Evolutionary conservation across 53 echinoderm and acorn worm species (phyloP), one percentile per base, ranked within the genome.

Genomic region (Paracentrotus lividus): DNA sequence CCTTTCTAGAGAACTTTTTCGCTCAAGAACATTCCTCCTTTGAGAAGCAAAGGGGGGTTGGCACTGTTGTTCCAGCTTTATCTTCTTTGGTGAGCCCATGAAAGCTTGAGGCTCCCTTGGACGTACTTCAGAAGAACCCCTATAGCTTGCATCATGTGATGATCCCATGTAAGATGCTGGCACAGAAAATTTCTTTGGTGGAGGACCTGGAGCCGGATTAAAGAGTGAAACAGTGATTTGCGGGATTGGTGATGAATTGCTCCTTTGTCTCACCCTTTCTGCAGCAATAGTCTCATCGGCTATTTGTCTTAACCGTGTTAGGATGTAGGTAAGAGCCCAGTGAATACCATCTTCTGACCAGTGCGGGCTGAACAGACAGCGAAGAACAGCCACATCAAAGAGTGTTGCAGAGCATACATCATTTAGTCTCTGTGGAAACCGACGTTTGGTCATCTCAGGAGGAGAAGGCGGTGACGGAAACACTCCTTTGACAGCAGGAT

Each of bases 331-430:
- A 20, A 99, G 95, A 42, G 99, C 99, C 99, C 99, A 99, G 45
- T 97, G 94, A 33, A 97, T 93, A 14, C 99, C 99, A 85, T 99
- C 99, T 78, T 99, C 99, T 54, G 97, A 92, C 99, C 99, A 99
- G 44, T 96, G 96, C 1, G 99, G 99, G 49, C 96, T 96, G 85
- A 99, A 99, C 67, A 99, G 89, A 85, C 99, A 99, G n/a, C 99
- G 95, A 52, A 99, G 92, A n/a, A 99, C 99, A 92, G 96, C 97
- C 47, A 99, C 97, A 93, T 99, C 99, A 97, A 99, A 99, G 90
- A 95, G 96, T 5, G 96, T 99, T 51, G 99, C 99, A 51, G 96
- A 95, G 78, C 96, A 96, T 24, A 95, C 94, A 68, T 99, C 99
- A 58, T 94, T 97, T 26, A 98, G 77, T 93, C 98, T 88, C 27